phyloP scores from a whole-genome alignment of 2,113 vertebrate species.

The Callospermophilus lateralis region DNA sequence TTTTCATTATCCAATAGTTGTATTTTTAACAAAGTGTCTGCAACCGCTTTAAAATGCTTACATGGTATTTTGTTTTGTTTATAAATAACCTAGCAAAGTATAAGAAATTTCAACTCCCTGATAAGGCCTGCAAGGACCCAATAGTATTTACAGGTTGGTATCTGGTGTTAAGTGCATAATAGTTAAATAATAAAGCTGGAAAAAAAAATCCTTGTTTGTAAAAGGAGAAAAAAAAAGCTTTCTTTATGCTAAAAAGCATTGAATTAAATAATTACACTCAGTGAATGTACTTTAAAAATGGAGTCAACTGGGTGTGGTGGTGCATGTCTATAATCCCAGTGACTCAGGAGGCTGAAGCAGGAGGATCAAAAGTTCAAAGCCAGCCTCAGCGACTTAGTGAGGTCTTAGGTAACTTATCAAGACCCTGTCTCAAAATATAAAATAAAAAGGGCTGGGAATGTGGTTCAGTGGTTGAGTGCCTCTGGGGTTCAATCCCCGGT shows the following conservation, averaged over 20 bases:
- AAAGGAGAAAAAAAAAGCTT: slow-evolving; percentile 69
- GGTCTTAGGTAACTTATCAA: no score
- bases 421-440: no score
- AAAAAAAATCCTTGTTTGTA: slow-evolving; percentile 26
- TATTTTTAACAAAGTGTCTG: slow-evolving; percentile 77
- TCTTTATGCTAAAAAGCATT: slow-evolving; percentile 65
- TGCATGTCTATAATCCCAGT: no score
- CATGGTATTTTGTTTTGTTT: slow-evolving; percentile 53
- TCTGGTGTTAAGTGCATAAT: slow-evolving; percentile 68
- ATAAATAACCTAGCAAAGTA: slow-evolving; percentile 77
- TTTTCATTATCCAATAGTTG: slow-evolving; percentile 73
- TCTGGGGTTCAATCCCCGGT: no score
- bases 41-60: slow-evolving; percentile 73
- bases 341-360: no score
- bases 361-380: no score
- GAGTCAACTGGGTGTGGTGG: no score
- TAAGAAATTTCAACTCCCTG: slow-evolving; percentile 79
- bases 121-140: slow-evolving; percentile 68
- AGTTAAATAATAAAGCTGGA: slow-evolving; percentile 56
- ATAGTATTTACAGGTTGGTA: slow-evolving; percentile 72
- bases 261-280: slow-evolving; percentile 36
- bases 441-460: no score
- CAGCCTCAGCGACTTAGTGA: no score
- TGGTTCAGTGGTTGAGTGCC: no score
- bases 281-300: slow-evolving; percentile 49